These are phyloP conservation scores for Micropterix aruncella DNA, from an alignment of 2,888 invertebrate species.

Conservation along the genomic window DNA sequence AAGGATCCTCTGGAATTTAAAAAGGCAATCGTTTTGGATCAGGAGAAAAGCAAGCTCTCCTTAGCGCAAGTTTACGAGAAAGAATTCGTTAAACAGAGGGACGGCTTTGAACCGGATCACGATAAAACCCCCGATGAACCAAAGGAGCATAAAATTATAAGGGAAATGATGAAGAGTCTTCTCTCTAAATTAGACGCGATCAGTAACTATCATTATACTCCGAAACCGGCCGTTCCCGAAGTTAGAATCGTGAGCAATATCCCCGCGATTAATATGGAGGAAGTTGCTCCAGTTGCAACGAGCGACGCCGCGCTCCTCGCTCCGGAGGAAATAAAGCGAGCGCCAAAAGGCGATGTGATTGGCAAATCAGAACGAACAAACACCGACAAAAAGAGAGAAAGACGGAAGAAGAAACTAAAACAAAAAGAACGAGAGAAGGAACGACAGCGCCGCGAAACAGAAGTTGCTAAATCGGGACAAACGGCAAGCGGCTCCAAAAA, in stretches of 20 bases:
- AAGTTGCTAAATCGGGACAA: not conserved
- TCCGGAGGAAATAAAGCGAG: slow-evolving; percentile 76
- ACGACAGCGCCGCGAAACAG: slow-evolving; percentile 11
- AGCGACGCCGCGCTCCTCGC: slow-evolving; percentile 78
- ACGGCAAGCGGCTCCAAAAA: not conserved
- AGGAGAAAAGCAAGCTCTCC: slow-evolving; percentile 88
- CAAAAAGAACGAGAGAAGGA: slow-evolving; percentile 41
- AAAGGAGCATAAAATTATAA: slow-evolving; percentile 65
- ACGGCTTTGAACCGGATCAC: slow-evolving; percentile 36
- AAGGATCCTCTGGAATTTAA: slow-evolving; percentile 74
- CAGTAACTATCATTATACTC: slow-evolving; percentile 89
- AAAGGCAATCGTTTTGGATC: slow-evolving; percentile 77
- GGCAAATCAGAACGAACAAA: slow-evolving; percentile 68
- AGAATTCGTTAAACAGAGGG: slow-evolving; percentile 59
- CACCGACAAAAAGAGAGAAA: slow-evolving; percentile 80
- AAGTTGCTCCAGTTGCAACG: slow-evolving; percentile 83
- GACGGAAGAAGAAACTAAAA: slow-evolving; percentile 73
- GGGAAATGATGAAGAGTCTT: slow-evolving; percentile 54
- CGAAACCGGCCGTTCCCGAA: slow-evolving; percentile 74
- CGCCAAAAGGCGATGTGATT: slow-evolving; percentile 37
- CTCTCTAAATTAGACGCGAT: slow-evolving; percentile 84
- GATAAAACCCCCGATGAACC: slow-evolving; percentile 52
- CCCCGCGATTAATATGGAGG: slow-evolving; percentile 87
- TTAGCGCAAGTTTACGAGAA: slow-evolving; percentile 90
- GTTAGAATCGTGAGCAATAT: slow-evolving; percentile 82